phyloP scores from a whole-genome alignment of 1,140 invertebrate species.

The Amyelois transitella region DNA sequence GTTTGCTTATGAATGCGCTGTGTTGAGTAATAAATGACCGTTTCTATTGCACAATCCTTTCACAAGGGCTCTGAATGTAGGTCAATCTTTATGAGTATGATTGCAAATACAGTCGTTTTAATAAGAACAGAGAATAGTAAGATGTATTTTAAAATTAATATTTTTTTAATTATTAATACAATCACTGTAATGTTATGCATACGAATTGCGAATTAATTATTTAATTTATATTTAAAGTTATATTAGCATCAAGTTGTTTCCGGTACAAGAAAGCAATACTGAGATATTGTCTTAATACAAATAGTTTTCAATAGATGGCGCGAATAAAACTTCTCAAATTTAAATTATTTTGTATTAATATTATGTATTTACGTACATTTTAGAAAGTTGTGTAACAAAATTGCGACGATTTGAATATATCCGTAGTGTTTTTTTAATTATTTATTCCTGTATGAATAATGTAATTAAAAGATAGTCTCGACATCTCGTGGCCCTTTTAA shows the following conservation, averaged over 20 bases:
- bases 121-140: neutral
- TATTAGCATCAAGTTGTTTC: neutral
- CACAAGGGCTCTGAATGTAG: conserved; percentile 72
- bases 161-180: neutral
- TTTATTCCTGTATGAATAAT: no score
- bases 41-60: conserved; percentile 74
- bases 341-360: no score
- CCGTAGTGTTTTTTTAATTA: no score
- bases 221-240: neutral
- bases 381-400: no score
- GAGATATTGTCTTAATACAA: neutral
- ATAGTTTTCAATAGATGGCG: neutral
- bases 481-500: no score
- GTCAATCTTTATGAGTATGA: conserved; percentile 67
- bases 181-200: neutral
- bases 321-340: neutral
- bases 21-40: conserved; percentile 74
- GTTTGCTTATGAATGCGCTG: conserved; percentile 69
- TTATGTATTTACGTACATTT: no score
- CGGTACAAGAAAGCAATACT: neutral
- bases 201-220: neutral
- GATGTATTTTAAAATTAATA: neutral
- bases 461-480: no score
- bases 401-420: no score
- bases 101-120: conserved; percentile 14